These are phyloP conservation scores for Chalcis sispes DNA, from an alignment of 2,888 invertebrate genomes.

Conservation along the genomic window DNA sequence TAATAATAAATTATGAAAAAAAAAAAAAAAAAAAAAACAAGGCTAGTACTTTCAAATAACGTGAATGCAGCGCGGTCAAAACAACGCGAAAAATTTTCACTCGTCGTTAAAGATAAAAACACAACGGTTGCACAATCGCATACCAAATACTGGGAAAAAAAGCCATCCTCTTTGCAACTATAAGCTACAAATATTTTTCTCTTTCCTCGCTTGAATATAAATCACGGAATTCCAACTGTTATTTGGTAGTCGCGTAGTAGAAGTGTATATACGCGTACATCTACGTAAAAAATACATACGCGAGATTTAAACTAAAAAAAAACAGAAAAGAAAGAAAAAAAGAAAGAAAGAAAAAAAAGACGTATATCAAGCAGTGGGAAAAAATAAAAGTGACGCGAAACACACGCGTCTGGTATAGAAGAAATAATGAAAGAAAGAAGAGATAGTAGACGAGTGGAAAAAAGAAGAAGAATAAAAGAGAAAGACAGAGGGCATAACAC, in stretches of 20 bases:
- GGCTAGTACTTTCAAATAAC: too few relatives aligned
- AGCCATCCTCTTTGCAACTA: not conserved
- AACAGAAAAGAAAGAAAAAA: too few relatives aligned
- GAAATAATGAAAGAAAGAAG: not conserved
- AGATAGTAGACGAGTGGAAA: not conserved
- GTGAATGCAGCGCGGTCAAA: too few relatives aligned
- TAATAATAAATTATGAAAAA: too few relatives aligned
- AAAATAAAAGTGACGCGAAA: constrained; percentile 9
- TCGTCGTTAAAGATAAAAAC: too few relatives aligned
- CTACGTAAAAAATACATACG: not conserved
- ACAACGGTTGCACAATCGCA: too few relatives aligned
- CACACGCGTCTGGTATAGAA: not conserved
- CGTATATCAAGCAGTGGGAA: not conserved
- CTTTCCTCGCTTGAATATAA: not conserved
- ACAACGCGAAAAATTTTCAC: too few relatives aligned
- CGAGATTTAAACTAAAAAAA: too few relatives aligned
- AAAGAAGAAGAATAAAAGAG: not conserved
- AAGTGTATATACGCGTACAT: not conserved
- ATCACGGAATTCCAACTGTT: constrained; percentile 14
- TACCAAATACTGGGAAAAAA: too few relatives aligned
- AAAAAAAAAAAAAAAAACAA: too few relatives aligned
- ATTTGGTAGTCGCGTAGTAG: not conserved
- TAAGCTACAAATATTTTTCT: not conserved
- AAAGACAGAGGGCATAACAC: not conserved
- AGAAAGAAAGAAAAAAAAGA: not conserved